Conservation (phyloP, 2,888 invertebrate genomes). For the Orchesella flavescens region DNA sequence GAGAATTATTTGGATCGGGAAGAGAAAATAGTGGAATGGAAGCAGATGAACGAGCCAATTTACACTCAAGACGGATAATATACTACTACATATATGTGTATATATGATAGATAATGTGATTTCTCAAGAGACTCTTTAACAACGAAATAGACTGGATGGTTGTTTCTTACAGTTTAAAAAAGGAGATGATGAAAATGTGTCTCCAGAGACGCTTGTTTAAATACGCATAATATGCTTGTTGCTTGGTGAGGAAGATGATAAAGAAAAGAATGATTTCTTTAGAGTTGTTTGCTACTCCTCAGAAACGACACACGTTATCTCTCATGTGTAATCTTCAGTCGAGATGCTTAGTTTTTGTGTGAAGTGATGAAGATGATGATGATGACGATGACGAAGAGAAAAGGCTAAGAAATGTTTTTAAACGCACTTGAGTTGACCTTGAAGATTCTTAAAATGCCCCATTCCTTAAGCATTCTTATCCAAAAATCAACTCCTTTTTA, state of each 20-base stretch:
- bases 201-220: conserved; percentile 42
- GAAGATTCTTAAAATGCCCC: background rate
- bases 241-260: conserved; percentile 4
- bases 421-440: no score
- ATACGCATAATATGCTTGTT: conserved; percentile 8
- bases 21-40: no score
- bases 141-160: no score
- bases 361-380: no score
- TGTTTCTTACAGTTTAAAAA: no score
- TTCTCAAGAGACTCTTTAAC: conserved; percentile 42
- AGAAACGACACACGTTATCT: no score
- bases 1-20: no score
- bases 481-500: background rate
- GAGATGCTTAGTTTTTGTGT: no score
- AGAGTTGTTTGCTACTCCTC: background rate
- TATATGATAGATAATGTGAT: conserved; percentile 16
- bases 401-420: no score
- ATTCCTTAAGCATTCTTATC: conserved; percentile 18
- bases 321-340: no score
- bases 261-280: conserved; percentile 7
- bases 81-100: no score
- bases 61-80: background rate
- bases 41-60: background rate
- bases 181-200: conserved; percentile 13
- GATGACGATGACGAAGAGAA: no score